phyloP scores from a whole-genome alignment of 2,113 vertebrate species.

The Calyptomena viridis region DNA sequence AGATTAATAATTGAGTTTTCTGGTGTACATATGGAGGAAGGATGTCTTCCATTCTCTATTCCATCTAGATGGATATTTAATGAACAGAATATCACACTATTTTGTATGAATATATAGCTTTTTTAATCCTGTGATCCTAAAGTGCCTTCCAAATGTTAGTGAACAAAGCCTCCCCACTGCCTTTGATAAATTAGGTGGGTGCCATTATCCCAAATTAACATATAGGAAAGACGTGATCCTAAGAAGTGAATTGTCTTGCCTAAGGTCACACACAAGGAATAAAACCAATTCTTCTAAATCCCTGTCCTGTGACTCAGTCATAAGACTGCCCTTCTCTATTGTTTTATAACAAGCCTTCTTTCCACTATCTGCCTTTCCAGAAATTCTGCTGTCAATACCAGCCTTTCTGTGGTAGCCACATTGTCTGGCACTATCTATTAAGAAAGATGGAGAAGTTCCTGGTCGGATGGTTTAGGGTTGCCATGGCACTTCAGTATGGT shows the following conservation, averaged over 20 bases:
- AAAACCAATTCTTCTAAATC: conserved; percentile 21
- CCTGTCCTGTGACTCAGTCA: conserved; percentile 6
- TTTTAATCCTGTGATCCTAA: not conserved
- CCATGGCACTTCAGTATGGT: conserved; percentile 21
- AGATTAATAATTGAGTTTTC: not conserved
- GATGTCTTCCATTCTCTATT: not conserved
- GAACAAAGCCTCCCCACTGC: not conserved
- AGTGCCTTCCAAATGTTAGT: not conserved
- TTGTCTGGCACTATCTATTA: not conserved
- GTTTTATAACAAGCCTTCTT: conserved; percentile 34
- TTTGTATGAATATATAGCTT: not conserved
- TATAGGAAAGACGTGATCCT: not conserved
- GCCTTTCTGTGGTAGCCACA: not conserved
- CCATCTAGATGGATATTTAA: not conserved
- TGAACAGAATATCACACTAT: not conserved
- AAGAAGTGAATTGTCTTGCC: not conserved
- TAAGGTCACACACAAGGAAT: not conserved
- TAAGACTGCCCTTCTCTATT: conserved; percentile 16
- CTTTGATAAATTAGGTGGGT: not conserved
- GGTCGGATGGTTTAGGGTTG: not conserved
- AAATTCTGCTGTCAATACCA: conserved; percentile 15
- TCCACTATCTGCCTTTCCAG: conserved; percentile 12
- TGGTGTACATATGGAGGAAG: not conserved
- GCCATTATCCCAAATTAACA: not conserved
- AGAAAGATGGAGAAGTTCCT: not conserved